phyloP scores from a whole-genome alignment of 2,797 vertebrate species.

The Darevskia nairensis region DNA sequence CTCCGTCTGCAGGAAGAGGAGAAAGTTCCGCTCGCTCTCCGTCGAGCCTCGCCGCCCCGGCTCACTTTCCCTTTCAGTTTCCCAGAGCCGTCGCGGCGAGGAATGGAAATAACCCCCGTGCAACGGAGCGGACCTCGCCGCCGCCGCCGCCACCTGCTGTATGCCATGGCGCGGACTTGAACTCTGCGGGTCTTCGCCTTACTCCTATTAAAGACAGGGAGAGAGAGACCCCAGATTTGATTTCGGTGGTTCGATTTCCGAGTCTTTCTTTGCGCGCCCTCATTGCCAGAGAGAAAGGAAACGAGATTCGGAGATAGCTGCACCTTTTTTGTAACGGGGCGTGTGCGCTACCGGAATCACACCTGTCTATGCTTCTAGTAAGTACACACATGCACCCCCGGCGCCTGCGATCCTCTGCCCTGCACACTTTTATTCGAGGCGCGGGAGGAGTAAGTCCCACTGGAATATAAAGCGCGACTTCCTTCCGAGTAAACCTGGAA shows the following conservation, averaged over 20 bases:
- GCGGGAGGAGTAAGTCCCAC: too few species aligned
- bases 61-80: conserved; percentile 12
- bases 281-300: neutral
- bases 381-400: too few species aligned
- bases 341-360: too few species aligned
- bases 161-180: neutral
- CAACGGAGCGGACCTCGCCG: neutral
- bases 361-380: too few species aligned
- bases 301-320: neutral
- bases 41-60: too few species aligned
- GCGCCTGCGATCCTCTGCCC: neutral
- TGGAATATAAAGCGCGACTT: neutral
- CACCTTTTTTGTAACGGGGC: neutral
- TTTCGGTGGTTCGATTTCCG: neutral
- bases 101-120: neutral
- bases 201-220: neutral
- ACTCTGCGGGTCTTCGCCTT: neutral
- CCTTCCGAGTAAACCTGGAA: neutral
- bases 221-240: neutral
- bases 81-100: neutral
- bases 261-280: neutral
- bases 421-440: too few species aligned
- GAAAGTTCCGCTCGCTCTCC: neutral
- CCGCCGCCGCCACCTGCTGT: neutral
- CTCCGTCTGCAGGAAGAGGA: too few species aligned